A percentile compares a stretch with the other conserved stretches of the same genome.
Evolutionary conservation across 2,113 vertebrate genomes (phyloP).

Genomic region (Rhea pennata): DNA sequence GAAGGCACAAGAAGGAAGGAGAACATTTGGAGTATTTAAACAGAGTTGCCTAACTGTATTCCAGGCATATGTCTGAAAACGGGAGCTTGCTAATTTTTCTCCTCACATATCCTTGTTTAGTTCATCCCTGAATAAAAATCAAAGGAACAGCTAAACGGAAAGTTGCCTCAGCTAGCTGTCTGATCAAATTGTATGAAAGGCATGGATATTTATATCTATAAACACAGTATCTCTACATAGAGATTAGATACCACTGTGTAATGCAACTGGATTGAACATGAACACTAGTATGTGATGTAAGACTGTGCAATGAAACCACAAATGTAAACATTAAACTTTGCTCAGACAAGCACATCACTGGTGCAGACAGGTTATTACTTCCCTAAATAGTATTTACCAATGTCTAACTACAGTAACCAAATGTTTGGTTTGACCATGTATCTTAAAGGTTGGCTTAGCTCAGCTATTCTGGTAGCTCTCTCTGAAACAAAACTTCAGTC

Average conservation of each 20-base stretch:
- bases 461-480: slow-evolving; percentile 20
- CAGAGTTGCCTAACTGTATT: not conserved
- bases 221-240: not conserved
- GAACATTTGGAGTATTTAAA: not conserved
- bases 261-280: not conserved
- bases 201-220: not conserved
- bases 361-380: slow-evolving; percentile 50
- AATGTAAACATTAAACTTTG: slow-evolving; percentile 59
- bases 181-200: not conserved
- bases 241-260: not conserved
- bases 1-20: not conserved
- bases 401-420: slow-evolving; percentile 45
- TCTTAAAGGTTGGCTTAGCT: slow-evolving; percentile 43
- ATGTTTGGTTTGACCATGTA: slow-evolving; percentile 45
- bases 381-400: slow-evolving; percentile 20
- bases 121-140: not conserved
- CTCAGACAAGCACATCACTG: slow-evolving; percentile 14
- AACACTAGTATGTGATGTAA: not conserved
- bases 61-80: not conserved
- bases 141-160: not conserved
- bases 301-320: slow-evolving; percentile 28
- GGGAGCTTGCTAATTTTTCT: not conserved
- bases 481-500: not conserved
- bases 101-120: not conserved
- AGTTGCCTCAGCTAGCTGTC: not conserved